Base-by-base conservation (phyloP, 1,140 invertebrate species). In the Drosophila pruinosa region DNA sequence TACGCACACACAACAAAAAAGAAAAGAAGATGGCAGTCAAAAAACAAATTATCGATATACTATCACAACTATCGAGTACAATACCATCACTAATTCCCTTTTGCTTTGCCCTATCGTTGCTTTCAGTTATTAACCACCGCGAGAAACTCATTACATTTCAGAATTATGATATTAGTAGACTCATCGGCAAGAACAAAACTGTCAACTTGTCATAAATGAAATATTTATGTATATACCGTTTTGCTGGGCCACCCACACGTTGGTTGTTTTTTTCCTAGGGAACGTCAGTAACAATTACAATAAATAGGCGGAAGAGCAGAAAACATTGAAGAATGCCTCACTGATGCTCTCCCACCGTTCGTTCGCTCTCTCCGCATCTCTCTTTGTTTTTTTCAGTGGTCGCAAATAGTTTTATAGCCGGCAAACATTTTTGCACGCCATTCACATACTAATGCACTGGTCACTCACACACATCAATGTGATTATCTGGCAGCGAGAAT, bases 171-270 rank as follows among this genome's bases (percentile, higher is more conserved):
- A 72, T 4, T 39, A n/a, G 12, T 26, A 38, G 39, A 15, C 0
- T 50, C 17, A 6, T 34, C 45, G 36, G 26, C 22, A 72, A 54
- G n/a, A n/a, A n/a, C n/a, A n/a, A n/a, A n/a, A n/a, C n/a, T 75
- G 67, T 72, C 64, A 75, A 82, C 67, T 75, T 75, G 81, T 85
- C 81, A 86, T 76, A 85, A 80, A 61, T 86, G 47, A 76, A 73
- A 71, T 85, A 85, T 86, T 85, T 85, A 83, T 83, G 80, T 62
- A 77, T 52, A 63, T 58, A n/a, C 48, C 61, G 43, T 39, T 12
- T 72, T 38, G 4, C 3, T 39, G 26, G 15, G 17, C 12, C 17
- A 24, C 14, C 28, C 50, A 54, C 12, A 38, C 31, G 28, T 71
- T 57, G n/a, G 19, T 17, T n/a, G n/a, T n/a, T n/a, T n/a, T 12